Conservation (phyloP, 2,888 invertebrate species). For the Pristionchus fissidentatus region DNA sequence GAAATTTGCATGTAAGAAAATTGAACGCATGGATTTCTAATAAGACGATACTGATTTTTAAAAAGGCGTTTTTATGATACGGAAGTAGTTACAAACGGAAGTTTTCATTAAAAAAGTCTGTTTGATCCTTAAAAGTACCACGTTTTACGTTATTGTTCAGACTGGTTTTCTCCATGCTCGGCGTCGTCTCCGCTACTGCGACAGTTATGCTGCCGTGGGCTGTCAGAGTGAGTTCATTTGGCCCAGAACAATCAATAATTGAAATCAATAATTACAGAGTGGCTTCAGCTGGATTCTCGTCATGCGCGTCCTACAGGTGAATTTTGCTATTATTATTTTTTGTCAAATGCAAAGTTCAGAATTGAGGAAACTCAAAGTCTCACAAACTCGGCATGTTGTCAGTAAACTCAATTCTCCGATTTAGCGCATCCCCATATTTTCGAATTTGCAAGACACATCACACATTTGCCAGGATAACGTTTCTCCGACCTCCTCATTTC, state of each 20-base stretch:
- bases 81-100: not conserved
- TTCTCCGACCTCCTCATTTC: too few species aligned
- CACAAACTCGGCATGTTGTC: too few species aligned
- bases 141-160: not conserved
- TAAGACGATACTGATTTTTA: not conserved
- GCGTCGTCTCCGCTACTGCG: constrained; percentile 68
- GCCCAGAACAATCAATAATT: not conserved
- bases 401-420: too few species aligned
- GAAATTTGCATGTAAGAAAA: too few species aligned
- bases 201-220: constrained; percentile 69
- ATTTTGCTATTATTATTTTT: not conserved
- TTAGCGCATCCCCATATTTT: too few species aligned
- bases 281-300: constrained; percentile 64
- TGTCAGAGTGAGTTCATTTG: constrained; percentile 55
- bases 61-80: not conserved
- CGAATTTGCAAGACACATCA: too few species aligned
- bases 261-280: constrained; percentile 47
- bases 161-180: constrained; percentile 70
- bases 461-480: too few species aligned
- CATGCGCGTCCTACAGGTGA: constrained; percentile 60
- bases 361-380: too few species aligned
- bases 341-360: too few species aligned
- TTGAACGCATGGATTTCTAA: not conserved
- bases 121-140: too few species aligned
- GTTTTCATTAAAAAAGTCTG: not conserved